Evolutionary conservation across 92 coral and sea anemone genomes (phyloP).

Genomic region (Palythoa grandiflora): DNA sequence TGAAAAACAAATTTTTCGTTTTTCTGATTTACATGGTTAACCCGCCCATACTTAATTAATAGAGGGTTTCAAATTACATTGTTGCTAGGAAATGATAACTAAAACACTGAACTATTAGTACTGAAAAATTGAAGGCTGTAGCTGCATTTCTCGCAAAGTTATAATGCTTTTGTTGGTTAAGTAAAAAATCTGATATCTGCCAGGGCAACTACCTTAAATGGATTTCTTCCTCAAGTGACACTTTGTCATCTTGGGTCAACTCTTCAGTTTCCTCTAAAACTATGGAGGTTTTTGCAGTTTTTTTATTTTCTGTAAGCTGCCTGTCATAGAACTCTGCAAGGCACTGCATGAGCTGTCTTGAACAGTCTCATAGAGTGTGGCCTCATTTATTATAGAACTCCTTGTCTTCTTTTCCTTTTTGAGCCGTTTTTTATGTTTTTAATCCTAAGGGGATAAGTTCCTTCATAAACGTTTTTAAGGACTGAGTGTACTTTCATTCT

Average conservation of each 20-base stretch:
- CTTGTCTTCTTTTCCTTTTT: conserved; percentile 5
- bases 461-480: conserved; percentile 8
- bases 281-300: neutral
- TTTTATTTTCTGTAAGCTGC: conserved; percentile 9
- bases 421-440: neutral
- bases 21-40: neutral
- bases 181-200: neutral
- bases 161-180: neutral
- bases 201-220: conserved; percentile 10
- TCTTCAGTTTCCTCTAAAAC: neutral
- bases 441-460: conserved; percentile 3
- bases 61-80: too few species aligned
- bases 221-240: neutral
- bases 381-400: neutral
- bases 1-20: neutral
- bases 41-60: neutral
- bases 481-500: conserved; percentile 8
- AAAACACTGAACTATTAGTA: neutral
- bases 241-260: neutral
- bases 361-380: conserved; percentile 26
- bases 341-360: conserved; percentile 27
- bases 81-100: too few species aligned
- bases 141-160: conserved; percentile 7
- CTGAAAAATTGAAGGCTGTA: conserved; percentile 8
- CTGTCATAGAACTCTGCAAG: conserved; percentile 36